Conservation (phyloP, 2,113 vertebrate species). For the Pachycephala philippinensis region DNA sequence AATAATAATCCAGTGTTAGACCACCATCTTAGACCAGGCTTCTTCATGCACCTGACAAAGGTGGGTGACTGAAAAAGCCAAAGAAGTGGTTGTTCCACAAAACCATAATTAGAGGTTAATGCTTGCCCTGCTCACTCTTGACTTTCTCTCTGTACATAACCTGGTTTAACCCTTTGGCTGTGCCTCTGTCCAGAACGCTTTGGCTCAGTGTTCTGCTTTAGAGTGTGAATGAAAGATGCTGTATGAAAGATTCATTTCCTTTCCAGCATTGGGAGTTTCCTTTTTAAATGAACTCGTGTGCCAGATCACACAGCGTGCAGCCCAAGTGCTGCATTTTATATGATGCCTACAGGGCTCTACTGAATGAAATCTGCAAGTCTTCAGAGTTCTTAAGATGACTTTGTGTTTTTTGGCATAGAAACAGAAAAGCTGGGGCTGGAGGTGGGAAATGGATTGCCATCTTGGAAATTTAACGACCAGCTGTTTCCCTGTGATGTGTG, state of each 20-base stretch:
- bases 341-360: neutral
- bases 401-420: slow-evolving; percentile 73
- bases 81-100: neutral
- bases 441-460: slow-evolving; percentile 85
- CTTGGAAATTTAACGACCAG: slow-evolving; percentile 92
- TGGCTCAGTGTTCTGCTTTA: neutral
- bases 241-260: neutral
- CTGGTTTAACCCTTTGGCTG: neutral
- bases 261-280: neutral
- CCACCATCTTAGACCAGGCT: neutral
- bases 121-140: neutral
- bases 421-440: slow-evolving; percentile 85
- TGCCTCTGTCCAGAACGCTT: neutral
- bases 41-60: neutral
- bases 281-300: neutral
- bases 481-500: slow-evolving; percentile 94
- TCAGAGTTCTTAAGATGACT: neutral
- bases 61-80: neutral
- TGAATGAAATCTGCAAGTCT: neutral
- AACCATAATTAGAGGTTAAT: neutral
- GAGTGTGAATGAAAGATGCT: neutral
- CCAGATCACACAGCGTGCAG: neutral
- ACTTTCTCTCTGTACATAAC: neutral
- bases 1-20: neutral
- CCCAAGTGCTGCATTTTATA: neutral